These are phyloP conservation scores for Eubasilissa regina DNA, from an alignment of 1,140 invertebrate genomes.

Conservation along the genomic window DNA sequence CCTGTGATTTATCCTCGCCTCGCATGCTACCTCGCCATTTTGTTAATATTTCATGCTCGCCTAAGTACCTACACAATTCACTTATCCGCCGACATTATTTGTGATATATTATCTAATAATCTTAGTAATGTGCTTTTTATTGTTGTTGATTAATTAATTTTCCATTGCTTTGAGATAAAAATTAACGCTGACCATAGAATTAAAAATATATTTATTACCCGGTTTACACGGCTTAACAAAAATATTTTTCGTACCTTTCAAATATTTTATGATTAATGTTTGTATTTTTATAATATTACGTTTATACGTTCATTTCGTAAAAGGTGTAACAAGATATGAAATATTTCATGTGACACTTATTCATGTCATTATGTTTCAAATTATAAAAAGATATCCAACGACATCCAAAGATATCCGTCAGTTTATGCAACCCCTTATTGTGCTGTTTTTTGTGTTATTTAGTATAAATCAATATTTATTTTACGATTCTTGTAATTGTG, in stretches of 20 bases:
- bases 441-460: too few species aligned
- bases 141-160: conserved; percentile 34
- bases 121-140: conserved; percentile 35
- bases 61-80: conserved; percentile 34
- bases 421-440: too few species aligned
- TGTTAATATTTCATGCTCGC: conserved; percentile 42
- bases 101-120: conserved; percentile 41
- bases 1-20: conserved; percentile 43
- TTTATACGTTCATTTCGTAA: too few species aligned
- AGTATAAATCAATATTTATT: too few species aligned
- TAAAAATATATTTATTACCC: conserved; percentile 18
- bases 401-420: too few species aligned
- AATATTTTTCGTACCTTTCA: background rate
- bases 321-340: too few species aligned
- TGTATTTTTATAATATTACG: too few species aligned
- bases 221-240: background rate
- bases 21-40: conserved; percentile 43
- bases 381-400: too few species aligned
- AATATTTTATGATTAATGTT: background rate
- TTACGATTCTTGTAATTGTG: too few species aligned
- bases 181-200: conserved; percentile 21
- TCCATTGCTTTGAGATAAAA: background rate
- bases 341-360: too few species aligned
- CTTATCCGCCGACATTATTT: conserved; percentile 42
- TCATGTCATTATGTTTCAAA: too few species aligned